Conservation (phyloP, 2,797 vertebrate genomes). For the Sebastes minor region DNA sequence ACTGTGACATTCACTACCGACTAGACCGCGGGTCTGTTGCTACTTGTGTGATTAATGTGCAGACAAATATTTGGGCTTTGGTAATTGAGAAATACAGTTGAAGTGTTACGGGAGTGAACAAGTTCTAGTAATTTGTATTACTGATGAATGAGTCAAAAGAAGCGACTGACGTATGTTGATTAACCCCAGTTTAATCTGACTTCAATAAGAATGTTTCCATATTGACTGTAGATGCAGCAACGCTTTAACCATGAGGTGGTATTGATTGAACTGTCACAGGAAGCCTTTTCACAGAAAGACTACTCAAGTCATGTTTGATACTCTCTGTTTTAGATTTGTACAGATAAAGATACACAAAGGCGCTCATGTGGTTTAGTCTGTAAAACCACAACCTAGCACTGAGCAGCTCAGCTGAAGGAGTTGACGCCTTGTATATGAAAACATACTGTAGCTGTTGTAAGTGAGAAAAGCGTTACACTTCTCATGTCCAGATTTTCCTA, state of each 20-base stretch:
- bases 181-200: not conserved
- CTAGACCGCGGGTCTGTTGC: slow-evolving; percentile 11
- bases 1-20: not conserved
- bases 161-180: not conserved
- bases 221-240: not conserved
- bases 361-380: not conserved
- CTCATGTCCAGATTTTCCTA: slow-evolving; percentile 27
- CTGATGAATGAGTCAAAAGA: slow-evolving; percentile 3
- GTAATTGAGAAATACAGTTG: not conserved
- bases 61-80: not conserved
- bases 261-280: not conserved
- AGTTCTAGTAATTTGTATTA: not conserved
- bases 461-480: not conserved
- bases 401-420: not conserved
- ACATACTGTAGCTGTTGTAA: not conserved
- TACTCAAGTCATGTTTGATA: not conserved
- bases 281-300: not conserved
- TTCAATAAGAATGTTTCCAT: not conserved
- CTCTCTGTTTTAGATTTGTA: not conserved
- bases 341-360: not conserved
- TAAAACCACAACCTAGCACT: not conserved
- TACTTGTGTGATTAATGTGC: slow-evolving; percentile 26
- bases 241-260: not conserved
- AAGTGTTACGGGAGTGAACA: not conserved
- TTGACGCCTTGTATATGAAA: not conserved